Base-by-base conservation (phyloP, 1,140 invertebrate species). In the Gonatopus flavifemur region DNA sequence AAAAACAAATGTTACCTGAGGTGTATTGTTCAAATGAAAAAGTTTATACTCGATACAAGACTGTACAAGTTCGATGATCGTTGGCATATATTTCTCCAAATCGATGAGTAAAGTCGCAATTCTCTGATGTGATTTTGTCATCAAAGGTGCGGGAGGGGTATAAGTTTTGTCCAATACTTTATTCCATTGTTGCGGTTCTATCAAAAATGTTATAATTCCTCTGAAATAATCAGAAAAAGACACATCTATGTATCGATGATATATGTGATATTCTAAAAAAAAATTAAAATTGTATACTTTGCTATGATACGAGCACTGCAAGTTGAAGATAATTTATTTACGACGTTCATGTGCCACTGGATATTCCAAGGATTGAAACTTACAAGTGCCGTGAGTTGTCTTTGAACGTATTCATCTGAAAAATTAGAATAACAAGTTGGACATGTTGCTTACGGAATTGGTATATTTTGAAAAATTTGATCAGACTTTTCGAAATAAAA, bases 111-210 rank as follows among this genome's bases (percentile, higher is more conserved):
- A 49, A 0, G 65, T 55, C 1, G 61, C 42, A 4, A 77, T 55
- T 42, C 64, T 75, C 50, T 76, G 73, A 12, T 70, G 61, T 5
- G 55, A 52, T 48, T 20, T 64, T 2, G 67, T 62, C 72, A 77
- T 72, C 13, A 72, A 19, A 6, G 74, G 76, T 15, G 76, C 76
- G 9, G 74, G 76, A 2, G 76, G 74, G 25, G 73, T 71, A 25
- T 67, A 37, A 8, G 33, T 59, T n/a, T 60, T 64, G 47, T 72
- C 66, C 6, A 71, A 37, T n/a, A 1, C 6, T 20, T 56, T 25
- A 4, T 39, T 13, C 15, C 18, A 0, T 1, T 38, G 3, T 5
- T 41, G 24, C 13, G 36, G 20, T 16, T 48, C 33, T 1, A 39
- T 16, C 37, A 70, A 21, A 22, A 67, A 59, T 2, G 61, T 45